Conservation (phyloP, 2,797 vertebrate species). For the Masticophis lateralis region DNA sequence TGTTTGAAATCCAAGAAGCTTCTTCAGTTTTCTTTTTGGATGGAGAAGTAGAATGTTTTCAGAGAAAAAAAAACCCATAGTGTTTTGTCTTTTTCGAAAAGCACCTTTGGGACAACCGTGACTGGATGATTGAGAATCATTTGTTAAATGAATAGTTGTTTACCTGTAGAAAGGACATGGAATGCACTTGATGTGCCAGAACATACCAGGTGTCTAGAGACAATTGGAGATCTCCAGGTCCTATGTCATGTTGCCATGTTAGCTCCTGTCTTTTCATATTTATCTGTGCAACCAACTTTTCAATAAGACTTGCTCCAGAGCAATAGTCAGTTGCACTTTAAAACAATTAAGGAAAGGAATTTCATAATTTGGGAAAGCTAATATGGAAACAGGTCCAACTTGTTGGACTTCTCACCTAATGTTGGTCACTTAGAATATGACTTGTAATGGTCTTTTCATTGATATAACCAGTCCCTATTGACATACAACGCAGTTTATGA, state of each 20-base stretch:
- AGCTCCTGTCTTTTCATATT: slow-evolving; percentile 15
- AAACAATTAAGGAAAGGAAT: background rate
- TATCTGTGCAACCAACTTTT: background rate
- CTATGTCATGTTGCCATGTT: background rate
- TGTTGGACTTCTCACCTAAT: slow-evolving; percentile 4
- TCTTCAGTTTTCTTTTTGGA: background rate
- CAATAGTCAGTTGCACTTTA: slow-evolving; percentile 12
- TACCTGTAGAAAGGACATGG: background rate
- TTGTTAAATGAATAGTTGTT: background rate
- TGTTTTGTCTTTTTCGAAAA: too few species aligned
- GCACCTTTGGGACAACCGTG: background rate
- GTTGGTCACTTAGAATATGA: slow-evolving; percentile 23
- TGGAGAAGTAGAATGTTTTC: background rate
- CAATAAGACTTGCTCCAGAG: slow-evolving; percentile 4
- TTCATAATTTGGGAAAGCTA: slow-evolving; percentile 23
- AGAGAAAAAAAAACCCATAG: background rate
- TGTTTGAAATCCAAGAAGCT: background rate
- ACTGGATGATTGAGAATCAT: background rate
- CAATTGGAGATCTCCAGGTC: background rate
- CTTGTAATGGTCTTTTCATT: slow-evolving; percentile 1
- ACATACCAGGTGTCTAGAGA: background rate
- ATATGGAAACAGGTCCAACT: slow-evolving; percentile 18
- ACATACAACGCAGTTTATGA: slow-evolving; percentile 5
- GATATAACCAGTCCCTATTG: slow-evolving; percentile 3
- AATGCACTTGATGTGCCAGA: background rate